phyloP scores from a whole-genome alignment of 2,113 vertebrate genomes.

The Ranitomeya imitator region DNA sequence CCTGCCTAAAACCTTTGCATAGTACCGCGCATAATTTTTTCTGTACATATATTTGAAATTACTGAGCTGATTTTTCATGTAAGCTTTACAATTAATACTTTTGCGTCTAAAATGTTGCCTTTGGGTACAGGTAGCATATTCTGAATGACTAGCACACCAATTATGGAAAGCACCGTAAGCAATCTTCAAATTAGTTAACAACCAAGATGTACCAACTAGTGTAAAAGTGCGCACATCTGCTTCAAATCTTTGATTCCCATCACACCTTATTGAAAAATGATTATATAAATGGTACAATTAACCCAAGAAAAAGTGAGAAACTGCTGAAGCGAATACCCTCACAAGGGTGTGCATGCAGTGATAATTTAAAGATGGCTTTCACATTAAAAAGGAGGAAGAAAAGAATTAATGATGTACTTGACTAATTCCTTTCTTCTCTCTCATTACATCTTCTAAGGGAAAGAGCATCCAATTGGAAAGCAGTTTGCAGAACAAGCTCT shows the following conservation, averaged over 20 bases:
- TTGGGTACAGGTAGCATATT: conserved; percentile 21
- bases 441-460: conserved; percentile 42
- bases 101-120: background rate
- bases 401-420: conserved; percentile 56
- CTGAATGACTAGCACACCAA: conserved; percentile 10
- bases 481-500: conserved; percentile 39
- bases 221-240: conserved; percentile 37
- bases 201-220: conserved; percentile 11
- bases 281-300: conserved; percentile 53
- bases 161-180: background rate
- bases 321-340: conserved; percentile 35
- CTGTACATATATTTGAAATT: background rate
- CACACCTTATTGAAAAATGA: conserved; percentile 50
- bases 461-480: conserved; percentile 42
- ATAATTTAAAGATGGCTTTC: conserved; percentile 52
- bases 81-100: background rate
- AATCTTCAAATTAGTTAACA: conserved; percentile 18
- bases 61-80: background rate
- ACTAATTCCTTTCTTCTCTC: conserved; percentile 52
- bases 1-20: too few species aligned
- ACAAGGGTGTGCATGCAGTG: conserved; percentile 46
- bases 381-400: conserved; percentile 30
- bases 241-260: conserved; percentile 27
- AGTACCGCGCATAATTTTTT: background rate
- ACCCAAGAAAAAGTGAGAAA: conserved; percentile 33